These are phyloP conservation scores for Halesus radiatus DNA, from an alignment of 1,140 invertebrate genomes.

Conservation along the genomic window DNA sequence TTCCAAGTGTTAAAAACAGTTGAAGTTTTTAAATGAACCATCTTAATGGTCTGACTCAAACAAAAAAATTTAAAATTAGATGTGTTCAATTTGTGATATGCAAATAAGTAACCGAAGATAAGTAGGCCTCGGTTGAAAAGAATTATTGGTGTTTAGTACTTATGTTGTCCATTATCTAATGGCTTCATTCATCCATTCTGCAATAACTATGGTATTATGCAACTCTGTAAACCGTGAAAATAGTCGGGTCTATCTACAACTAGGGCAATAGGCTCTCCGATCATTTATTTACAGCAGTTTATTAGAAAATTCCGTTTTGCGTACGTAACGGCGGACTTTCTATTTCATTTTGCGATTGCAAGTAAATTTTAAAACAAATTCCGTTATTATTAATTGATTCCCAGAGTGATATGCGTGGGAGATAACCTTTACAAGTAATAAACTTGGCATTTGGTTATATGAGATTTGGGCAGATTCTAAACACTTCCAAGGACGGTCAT, in stretches of 20 bases:
- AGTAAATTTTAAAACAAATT: not conserved
- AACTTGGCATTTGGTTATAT: too few relatives aligned
- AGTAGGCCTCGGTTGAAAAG: conserved; percentile 7
- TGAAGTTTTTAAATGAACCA: too few relatives aligned
- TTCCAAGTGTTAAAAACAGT: too few relatives aligned
- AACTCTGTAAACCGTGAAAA: conserved; percentile 17
- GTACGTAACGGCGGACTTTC: conserved; percentile 21
- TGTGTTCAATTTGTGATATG: too few relatives aligned
- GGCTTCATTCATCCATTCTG: conserved; percentile 11
- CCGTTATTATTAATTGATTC: not conserved
- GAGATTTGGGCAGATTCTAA: too few relatives aligned
- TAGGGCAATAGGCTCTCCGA: conserved; percentile 4
- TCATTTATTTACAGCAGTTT: conserved; percentile 2
- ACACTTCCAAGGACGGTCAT: too few relatives aligned
- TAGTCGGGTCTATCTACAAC: not conserved
- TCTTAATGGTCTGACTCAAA: too few relatives aligned
- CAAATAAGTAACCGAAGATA: not conserved
- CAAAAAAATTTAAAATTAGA: too few relatives aligned
- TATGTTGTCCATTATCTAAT: not conserved
- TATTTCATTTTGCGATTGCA: not conserved
- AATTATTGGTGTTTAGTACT: not conserved
- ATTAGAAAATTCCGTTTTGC: conserved; percentile 3
- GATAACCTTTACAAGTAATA: too few relatives aligned
- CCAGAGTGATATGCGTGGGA: too few relatives aligned
- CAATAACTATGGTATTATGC: conserved; percentile 1